Evolutionary conservation across 1,140 invertebrate species (phyloP), one percentile per base, ranked within the genome.

Genomic region (Halyomorpha halys): DNA sequence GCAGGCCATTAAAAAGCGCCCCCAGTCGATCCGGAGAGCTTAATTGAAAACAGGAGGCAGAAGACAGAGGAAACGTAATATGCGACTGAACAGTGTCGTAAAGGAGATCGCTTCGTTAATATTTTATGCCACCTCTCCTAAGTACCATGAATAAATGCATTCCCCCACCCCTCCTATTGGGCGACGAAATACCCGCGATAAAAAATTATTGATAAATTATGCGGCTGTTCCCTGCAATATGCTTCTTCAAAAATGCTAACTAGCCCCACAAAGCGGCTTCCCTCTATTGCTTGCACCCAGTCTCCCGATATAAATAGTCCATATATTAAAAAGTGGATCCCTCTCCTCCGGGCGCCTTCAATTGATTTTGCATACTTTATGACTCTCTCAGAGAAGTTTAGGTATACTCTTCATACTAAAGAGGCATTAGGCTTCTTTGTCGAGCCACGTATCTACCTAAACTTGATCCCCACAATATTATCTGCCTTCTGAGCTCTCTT

Each of bases 141-240:
- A 47, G 15, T 47, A 47, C 51, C 51, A 53, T 53, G 51, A 53
- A 53, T 53, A 53, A 53, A 53, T 53, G 51, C 21, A 53, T 53
- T 53, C 51, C 51, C 21, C 21, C 51, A 53, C 51, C 27, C 51
- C 51, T 9, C 51, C n/a, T 53, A 53, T 53, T 23, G 51, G 45
- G 51, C n/a, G 21, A 21, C n/a, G 21, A 53, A 19, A 53, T 53
- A 53, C 51, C 51, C 51, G 51, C 21, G 51, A 53, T 53, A 53
- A 53, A 53, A 53, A 53, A 53, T 53, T 53, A 53, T 53, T 53
- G 51, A 53, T 53, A 53, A 53, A 53, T 53, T 53, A 53, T 53
- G 51, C 51, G 51, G 51, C 51, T 8, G 27, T 53, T 9, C 2
- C n/a, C 51, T n/a, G 51, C 51, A 53, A 53, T 53, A 53, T 53